Conservation (phyloP, 2,113 vertebrate species). For the Elaphurus davidianus region DNA sequence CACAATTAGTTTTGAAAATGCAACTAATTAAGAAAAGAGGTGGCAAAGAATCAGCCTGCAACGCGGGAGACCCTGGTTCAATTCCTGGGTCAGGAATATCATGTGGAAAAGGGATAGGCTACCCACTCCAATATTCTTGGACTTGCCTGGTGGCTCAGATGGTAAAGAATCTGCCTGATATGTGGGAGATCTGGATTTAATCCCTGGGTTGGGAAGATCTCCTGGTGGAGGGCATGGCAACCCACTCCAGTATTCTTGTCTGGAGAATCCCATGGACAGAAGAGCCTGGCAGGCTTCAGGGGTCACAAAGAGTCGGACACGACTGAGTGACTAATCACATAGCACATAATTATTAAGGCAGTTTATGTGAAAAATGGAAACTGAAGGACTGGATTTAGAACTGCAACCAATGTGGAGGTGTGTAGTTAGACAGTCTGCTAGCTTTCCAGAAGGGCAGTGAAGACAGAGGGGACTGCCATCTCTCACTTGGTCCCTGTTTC, state of each 20-base stretch:
- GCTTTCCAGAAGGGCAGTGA: background rate
- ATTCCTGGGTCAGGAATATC: background rate
- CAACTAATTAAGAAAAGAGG: background rate
- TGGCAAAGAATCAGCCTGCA: background rate
- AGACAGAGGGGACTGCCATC: background rate
- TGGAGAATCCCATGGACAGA: background rate
- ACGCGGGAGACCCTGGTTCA: fast-evolving
- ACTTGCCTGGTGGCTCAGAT: background rate
- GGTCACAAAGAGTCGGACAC: background rate
- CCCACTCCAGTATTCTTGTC: background rate
- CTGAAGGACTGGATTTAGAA: background rate
- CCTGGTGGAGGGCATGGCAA: background rate
- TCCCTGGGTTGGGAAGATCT: background rate
- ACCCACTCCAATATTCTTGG: background rate
- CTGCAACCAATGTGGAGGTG: background rate
- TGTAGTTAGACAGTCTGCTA: background rate
- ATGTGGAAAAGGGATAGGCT: background rate
- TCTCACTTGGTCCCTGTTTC: background rate
- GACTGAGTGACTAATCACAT: background rate
- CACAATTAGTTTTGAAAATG: background rate
- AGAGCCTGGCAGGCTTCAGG: background rate
- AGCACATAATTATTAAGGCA: background rate
- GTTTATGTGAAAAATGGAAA: background rate
- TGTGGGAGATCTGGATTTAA: background rate
- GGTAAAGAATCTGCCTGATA: background rate